Conservation (phyloP, 2,888 invertebrate genomes). For the Adelphocoris suturalis region DNA sequence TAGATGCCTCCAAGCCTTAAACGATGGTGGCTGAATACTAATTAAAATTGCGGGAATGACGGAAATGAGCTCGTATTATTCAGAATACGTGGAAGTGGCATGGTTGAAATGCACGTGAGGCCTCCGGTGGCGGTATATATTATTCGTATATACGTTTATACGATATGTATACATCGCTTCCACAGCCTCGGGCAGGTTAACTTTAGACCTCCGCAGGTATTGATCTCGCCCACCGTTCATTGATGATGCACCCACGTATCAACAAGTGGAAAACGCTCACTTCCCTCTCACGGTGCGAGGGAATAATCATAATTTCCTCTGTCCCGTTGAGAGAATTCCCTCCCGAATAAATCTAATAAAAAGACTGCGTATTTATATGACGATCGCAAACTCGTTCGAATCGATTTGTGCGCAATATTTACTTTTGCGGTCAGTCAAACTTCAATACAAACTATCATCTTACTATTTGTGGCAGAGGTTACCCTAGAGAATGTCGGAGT, state of each 20-base stretch:
- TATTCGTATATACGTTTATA: conserved; percentile 9
- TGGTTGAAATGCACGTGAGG: background rate
- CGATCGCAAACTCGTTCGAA: no score
- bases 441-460: no score
- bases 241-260: conserved; percentile 11
- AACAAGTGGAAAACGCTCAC: conserved; percentile 4
- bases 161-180: background rate
- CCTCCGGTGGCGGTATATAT: background rate
- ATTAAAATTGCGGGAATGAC: background rate
- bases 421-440: no score
- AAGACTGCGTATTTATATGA: no score
- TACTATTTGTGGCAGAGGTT: no score
- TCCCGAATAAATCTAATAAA: no score
- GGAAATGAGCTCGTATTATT: background rate
- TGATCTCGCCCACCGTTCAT: conserved; percentile 1
- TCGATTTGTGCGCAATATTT: no score
- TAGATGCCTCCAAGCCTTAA: no score
- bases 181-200: background rate
- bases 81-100: background rate
- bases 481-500: no score
- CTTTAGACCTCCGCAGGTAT: background rate
- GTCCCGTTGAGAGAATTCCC: no score
- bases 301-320: no score
- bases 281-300: background rate
- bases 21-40: background rate